Base-by-base conservation (phyloP, 2,888 invertebrate species). In the Oscheius onirici region DNA sequence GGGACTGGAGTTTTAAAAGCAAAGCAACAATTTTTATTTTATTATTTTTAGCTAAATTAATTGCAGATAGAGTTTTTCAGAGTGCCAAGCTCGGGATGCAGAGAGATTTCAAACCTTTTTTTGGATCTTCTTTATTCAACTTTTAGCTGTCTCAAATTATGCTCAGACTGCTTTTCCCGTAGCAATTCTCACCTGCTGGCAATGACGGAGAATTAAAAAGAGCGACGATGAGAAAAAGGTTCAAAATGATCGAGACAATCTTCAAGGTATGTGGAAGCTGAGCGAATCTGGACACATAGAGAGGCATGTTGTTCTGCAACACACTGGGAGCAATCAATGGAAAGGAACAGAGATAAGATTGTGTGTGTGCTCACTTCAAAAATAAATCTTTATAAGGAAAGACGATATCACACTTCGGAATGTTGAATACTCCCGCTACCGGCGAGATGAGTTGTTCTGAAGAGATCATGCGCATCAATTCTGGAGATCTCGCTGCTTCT, bases 401-500 rank as follows among this genome's bases (percentile, higher is more conserved):
- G 63, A 63, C 52, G n/a, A 46, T 44, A 54, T 74, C 63, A 79
- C n/a, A 79, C 78, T 75, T 79, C 78, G 11, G 78, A 79, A 34
- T 34, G 34, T 20, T 79, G 78, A 1, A 79, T 63, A 72, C 78
- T 79, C 54, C 78, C 78, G 28, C 76, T 76, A 41, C 75, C 72
- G 54, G 76, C 40, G 71, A 69, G 17, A 78, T 75, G 26, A 72
- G 76, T 60, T 69, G 74, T 65, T 74, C 75, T 69, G 76, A 76
- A 80, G 34, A 84, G 71, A 71, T 84, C 83, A 57, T 72, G 73
- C 8, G 80, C 81, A 61, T 84, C 84, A 51, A 82, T 80, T 73
- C 82, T 57, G 2, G 84, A 84, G 46, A 85, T 83, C 43, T 85
- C 85, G 60, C 84, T 84, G 40, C 81, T 83, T 65, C 84, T 52